Conservation (phyloP, 2,113 vertebrate species). For the Semnornis frantzii region DNA sequence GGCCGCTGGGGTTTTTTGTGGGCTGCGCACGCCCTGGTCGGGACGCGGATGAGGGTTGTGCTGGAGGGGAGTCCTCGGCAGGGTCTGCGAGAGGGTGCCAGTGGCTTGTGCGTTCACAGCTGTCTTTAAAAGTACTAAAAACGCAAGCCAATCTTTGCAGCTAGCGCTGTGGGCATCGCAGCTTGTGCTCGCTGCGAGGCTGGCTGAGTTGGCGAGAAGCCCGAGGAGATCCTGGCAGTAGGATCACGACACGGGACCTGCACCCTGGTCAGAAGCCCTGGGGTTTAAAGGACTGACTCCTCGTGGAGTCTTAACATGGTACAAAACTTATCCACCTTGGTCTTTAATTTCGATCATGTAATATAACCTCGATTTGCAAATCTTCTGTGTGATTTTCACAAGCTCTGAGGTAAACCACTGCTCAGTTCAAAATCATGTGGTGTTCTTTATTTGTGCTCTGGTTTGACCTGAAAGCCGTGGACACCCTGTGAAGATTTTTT, state of each 20-base stretch:
- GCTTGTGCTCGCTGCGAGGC: background rate
- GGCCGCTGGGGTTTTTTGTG: background rate
- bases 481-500: background rate
- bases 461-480: background rate
- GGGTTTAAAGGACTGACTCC: accelerated
- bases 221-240: accelerated
- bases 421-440: background rate
- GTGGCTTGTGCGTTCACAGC: too few relatives aligned
- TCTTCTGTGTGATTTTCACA: background rate
- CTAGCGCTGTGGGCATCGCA: background rate
- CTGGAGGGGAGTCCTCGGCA: accelerated
- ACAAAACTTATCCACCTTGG: background rate
- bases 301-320: accelerated
- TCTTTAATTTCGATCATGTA: background rate
- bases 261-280: accelerated
- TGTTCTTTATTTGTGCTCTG: accelerated
- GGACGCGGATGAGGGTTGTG: background rate
- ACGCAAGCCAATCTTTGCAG: accelerated
- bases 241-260: background rate
- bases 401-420: accelerated
- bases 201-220: background rate
- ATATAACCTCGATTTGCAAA: background rate
- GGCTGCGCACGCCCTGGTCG: background rate
- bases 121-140: background rate
- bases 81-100: too few relatives aligned